phyloP scores from a whole-genome alignment of 2,113 vertebrate genomes.

The Arenaria interpres region DNA sequence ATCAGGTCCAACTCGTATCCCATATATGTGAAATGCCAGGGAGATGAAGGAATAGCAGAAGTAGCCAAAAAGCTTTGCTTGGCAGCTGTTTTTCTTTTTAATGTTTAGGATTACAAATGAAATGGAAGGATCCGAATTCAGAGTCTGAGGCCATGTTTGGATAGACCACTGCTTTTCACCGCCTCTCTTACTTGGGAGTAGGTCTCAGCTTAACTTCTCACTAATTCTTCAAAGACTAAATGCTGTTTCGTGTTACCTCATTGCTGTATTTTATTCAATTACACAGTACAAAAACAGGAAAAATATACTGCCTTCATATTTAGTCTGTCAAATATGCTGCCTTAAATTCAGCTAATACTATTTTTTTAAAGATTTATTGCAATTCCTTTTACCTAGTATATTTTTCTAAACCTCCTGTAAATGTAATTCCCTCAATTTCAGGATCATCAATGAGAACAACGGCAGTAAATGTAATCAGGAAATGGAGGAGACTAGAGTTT shows the following conservation, averaged over 20 bases:
- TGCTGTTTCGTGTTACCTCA: background rate
- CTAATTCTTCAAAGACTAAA: background rate
- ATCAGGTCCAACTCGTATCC: background rate
- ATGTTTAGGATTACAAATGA: background rate
- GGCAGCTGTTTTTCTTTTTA: background rate
- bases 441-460: background rate
- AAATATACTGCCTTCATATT: background rate
- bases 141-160: background rate
- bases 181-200: background rate
- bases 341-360: background rate
- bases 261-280: background rate
- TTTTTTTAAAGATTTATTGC: background rate
- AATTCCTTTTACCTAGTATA: background rate
- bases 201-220: background rate
- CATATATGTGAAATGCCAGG: background rate
- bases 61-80: background rate
- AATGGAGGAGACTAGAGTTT: background rate
- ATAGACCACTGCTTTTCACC: background rate
- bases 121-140: background rate
- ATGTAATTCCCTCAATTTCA: background rate
- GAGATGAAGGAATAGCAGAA: background rate
- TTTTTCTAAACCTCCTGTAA: background rate
- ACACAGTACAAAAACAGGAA: background rate
- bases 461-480: conserved; percentile 3
- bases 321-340: background rate